Evolutionary conservation across 2,113 vertebrate species (phyloP).

Genomic region (Cepphus grylle): DNA sequence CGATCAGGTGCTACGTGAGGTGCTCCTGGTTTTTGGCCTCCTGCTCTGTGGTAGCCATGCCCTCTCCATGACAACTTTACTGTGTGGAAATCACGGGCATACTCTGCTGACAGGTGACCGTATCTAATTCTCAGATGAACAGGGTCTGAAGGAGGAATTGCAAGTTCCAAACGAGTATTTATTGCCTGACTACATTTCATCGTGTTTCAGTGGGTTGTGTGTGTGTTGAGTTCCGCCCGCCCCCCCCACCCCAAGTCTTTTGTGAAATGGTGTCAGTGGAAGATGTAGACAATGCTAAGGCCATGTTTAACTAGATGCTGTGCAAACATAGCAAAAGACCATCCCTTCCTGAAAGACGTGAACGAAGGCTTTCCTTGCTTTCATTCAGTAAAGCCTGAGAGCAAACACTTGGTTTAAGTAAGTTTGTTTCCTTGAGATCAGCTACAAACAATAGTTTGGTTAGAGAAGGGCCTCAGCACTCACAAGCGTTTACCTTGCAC

Average conservation of each 20-base stretch:
- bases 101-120: not conserved
- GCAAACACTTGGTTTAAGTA: not conserved
- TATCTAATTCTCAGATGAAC: not conserved
- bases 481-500: not conserved
- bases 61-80: not conserved
- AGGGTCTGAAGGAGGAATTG: not conserved
- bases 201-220: not conserved
- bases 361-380: not conserved
- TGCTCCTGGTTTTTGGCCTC: not conserved
- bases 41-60: not conserved
- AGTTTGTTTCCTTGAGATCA: not conserved
- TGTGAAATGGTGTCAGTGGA: not conserved
- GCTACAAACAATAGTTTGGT: not conserved
- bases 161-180: not conserved
- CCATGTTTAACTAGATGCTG: not conserved
- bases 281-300: not conserved
- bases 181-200: not conserved
- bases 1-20: not conserved
- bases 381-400: not conserved
- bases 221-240: not conserved
- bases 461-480: not conserved
- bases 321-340: not conserved
- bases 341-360: not conserved
- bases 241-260: not conserved
- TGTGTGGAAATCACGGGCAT: not conserved